phyloP scores from a whole-genome alignment of 2,113 vertebrate species.

The Anguilla rostrata region DNA sequence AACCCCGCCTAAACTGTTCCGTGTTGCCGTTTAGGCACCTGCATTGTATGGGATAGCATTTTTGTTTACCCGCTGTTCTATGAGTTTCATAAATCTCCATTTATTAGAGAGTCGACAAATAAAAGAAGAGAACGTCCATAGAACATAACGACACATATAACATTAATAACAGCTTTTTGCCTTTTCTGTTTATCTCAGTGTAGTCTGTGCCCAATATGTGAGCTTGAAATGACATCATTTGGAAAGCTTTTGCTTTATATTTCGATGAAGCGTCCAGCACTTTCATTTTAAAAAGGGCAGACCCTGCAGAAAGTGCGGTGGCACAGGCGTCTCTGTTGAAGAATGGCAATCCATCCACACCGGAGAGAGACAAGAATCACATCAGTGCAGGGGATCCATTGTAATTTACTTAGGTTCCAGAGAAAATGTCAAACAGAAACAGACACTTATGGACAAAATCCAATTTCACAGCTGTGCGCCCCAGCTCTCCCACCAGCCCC shows the following conservation, averaged over 20 bases:
- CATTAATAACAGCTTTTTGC: no score
- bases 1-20: no score
- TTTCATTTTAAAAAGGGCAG: background rate
- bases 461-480: conserved; percentile 4
- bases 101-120: background rate
- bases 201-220: background rate
- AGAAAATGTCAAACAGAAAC: conserved; percentile 1
- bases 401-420: conserved; percentile 2
- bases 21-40: background rate
- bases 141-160: background rate
- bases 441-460: conserved; percentile 12
- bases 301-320: background rate
- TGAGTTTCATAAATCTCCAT: background rate
- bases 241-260: background rate
- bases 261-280: background rate
- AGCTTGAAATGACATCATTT: background rate
- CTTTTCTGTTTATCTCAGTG: background rate
- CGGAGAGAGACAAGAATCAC: background rate
- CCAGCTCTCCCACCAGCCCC: background rate
- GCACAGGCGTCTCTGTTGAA: background rate
- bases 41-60: background rate
- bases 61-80: background rate
- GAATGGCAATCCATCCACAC: background rate
- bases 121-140: background rate
- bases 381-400: conserved; percentile 1